These are phyloP conservation scores for Cheilosia urbana DNA, from an alignment of 2,888 invertebrate genomes.

Conservation along the genomic window DNA sequence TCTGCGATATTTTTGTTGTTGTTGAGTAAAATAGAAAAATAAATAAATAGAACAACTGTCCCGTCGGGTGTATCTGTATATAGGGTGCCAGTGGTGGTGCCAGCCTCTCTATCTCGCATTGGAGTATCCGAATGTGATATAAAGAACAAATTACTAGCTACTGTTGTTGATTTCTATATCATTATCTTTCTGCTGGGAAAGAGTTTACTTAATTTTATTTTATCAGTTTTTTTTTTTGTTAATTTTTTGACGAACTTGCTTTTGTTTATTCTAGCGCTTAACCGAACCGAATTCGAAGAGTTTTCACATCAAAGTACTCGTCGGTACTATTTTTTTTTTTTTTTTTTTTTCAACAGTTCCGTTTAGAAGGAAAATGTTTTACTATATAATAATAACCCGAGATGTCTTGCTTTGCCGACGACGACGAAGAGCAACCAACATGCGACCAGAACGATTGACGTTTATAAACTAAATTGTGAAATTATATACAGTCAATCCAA, in stretches of 20 bases:
- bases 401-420: conserved; percentile 67
- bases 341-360: conserved; percentile 18
- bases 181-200: conserved; percentile 53
- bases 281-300: conserved; percentile 34
- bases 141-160: conserved; percentile 52
- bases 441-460: conserved; percentile 72
- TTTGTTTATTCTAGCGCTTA: conserved; percentile 11
- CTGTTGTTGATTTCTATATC: conserved; percentile 42
- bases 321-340: conserved; percentile 19
- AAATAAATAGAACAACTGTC: conserved; percentile 71
- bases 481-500: conserved; percentile 61
- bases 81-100: conserved; percentile 40
- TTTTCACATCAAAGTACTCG: conserved; percentile 24
- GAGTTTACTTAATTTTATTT: conserved; percentile 29
- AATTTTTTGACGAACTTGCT: conserved; percentile 12
- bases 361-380: conserved; percentile 10
- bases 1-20: conserved; percentile 70
- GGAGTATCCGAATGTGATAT: conserved; percentile 62
- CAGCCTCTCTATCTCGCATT: conserved; percentile 62
- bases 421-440: conserved; percentile 69
- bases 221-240: conserved; percentile 49
- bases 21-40: conserved; percentile 36
- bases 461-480: conserved; percentile 72
- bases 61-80: conserved; percentile 59
- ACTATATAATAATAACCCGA: conserved; percentile 33